A percentile compares a stretch with the other conserved stretches of the same genome.
Evolutionary conservation across 1,140 invertebrate genomes (phyloP).

Genomic region (Drosophila kikkawai): DNA sequence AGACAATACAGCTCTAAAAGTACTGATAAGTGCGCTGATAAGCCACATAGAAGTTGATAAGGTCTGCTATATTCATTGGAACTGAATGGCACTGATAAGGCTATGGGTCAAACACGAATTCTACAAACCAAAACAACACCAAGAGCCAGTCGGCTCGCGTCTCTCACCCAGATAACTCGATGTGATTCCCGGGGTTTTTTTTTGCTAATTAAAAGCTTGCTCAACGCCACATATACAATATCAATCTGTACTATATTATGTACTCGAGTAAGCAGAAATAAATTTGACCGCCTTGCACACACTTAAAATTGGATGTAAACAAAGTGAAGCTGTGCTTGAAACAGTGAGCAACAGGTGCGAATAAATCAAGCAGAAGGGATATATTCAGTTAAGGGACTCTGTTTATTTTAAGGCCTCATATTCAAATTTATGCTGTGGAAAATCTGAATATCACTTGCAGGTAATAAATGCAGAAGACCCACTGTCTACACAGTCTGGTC

Average conservation of each 20-base stretch:
- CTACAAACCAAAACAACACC: slow-evolving; percentile 24
- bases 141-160: slow-evolving; percentile 25
- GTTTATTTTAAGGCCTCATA: slow-evolving; percentile 12
- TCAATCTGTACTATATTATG: slow-evolving; percentile 4
- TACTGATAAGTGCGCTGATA: slow-evolving; percentile 14
- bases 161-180: slow-evolving; percentile 26
- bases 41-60: slow-evolving; percentile 12
- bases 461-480: slow-evolving; percentile 4
- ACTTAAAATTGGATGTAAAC: not conserved
- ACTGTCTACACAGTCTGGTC: slow-evolving; percentile 9
- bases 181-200: slow-evolving; percentile 5
- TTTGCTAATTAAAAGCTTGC: slow-evolving; percentile 26
- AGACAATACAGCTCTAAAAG: not conserved
- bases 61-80: slow-evolving; percentile 13
- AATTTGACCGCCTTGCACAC: not conserved
- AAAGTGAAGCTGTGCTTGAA: not conserved
- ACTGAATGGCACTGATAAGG: slow-evolving; percentile 32
- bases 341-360: slow-evolving; percentile 7
- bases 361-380: slow-evolving; percentile 4
- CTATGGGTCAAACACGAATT: slow-evolving; percentile 25
- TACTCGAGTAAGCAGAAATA: not conserved
- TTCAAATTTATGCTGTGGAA: slow-evolving; percentile 9
- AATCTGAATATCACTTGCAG: slow-evolving; percentile 14
- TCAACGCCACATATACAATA: slow-evolving; percentile 4
- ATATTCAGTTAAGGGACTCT: not conserved